Evolutionary conservation across 2,113 vertebrate genomes (phyloP).

Genomic region (Atlantisia rogersi): DNA sequence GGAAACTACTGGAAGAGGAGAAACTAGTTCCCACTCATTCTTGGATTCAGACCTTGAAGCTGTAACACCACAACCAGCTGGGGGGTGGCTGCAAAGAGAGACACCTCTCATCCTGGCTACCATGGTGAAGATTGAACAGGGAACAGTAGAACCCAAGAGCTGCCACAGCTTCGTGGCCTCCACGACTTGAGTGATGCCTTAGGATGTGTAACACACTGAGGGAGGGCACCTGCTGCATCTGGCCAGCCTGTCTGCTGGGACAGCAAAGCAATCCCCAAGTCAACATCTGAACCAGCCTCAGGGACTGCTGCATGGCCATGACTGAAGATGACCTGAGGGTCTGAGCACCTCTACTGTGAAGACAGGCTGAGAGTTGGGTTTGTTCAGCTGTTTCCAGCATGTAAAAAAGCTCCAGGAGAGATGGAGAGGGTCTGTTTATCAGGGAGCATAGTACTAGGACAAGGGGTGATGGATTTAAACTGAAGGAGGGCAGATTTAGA

Average conservation of each 20-base stretch:
- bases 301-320: neutral
- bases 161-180: accelerated
- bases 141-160: neutral
- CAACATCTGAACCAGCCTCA: neutral
- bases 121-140: too few species aligned
- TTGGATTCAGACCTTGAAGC: neutral
- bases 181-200: accelerated
- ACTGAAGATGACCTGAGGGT: too few species aligned
- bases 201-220: neutral
- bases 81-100: neutral
- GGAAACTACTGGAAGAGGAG: neutral
- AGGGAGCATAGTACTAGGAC: too few species aligned
- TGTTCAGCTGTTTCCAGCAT: too few species aligned
- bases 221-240: neutral
- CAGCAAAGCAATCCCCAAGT: neutral
- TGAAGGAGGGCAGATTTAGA: too few species aligned
- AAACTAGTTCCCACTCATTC: neutral
- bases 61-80: neutral
- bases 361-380: too few species aligned
- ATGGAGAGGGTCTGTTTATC: too few species aligned
- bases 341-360: too few species aligned
- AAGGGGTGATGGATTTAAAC: too few species aligned
- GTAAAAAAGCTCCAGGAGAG: too few species aligned
- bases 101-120: neutral
- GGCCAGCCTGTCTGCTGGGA: neutral